phyloP scores from a whole-genome alignment of 2,797 vertebrate species.

The Sebastes minor region DNA sequence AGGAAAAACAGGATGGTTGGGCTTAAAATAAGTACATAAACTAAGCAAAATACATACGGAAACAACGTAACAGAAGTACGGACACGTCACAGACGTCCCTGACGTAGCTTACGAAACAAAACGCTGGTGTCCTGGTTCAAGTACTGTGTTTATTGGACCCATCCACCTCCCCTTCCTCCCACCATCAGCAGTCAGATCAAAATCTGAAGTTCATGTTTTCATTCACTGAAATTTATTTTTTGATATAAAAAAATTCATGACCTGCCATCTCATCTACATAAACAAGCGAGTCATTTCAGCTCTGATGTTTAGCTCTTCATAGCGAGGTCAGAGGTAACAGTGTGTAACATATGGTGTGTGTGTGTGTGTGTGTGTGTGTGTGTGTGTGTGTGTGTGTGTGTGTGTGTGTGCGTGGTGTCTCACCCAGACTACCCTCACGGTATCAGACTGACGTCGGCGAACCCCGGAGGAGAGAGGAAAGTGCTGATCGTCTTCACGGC shows the following conservation, averaged over 20 bases:
- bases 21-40: too few species aligned
- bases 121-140: too few species aligned
- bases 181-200: too few species aligned
- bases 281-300: background rate
- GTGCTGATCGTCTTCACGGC: constrained; percentile 93
- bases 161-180: too few species aligned
- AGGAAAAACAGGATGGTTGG: too few species aligned
- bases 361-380: background rate
- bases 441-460: constrained; percentile 90
- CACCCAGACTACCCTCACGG: constrained; percentile 91
- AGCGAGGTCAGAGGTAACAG: background rate
- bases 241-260: background rate
- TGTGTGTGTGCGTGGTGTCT: constrained; percentile 1
- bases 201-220: too few species aligned
- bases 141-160: too few species aligned
- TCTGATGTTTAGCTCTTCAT: background rate
- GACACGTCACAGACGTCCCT: too few species aligned
- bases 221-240: background rate
- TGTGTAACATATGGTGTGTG: background rate
- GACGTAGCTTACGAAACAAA: too few species aligned
- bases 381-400: background rate
- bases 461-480: constrained; percentile 91
- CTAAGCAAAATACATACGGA: too few species aligned
- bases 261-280: background rate
- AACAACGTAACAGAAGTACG: too few species aligned